Percentiles rank a stretch among this genome's conserved stretches.
These are phyloP conservation scores for Trochalopteron elliotii DNA, from an alignment of 2,113 vertebrate genomes.

Conservation along the genomic window DNA sequence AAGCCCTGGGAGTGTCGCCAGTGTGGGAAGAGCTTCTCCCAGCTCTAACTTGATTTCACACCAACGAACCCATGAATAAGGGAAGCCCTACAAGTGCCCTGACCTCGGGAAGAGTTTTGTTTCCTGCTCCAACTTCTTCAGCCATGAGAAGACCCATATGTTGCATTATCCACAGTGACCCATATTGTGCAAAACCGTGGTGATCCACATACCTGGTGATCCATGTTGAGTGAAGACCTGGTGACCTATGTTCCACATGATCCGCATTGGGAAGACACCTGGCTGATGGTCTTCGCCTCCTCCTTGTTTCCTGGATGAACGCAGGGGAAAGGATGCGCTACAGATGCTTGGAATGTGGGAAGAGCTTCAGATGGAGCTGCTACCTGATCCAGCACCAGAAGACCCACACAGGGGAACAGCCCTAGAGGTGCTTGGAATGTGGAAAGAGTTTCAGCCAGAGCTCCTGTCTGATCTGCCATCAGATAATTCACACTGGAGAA, in stretches of 20 bases:
- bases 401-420: background rate
- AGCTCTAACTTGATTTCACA: background rate
- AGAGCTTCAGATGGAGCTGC: background rate
- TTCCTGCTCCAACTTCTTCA: background rate
- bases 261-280: background rate
- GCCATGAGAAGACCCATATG: background rate
- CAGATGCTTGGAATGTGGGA: background rate
- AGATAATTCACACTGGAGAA: background rate
- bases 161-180: background rate
- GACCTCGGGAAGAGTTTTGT: background rate
- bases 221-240: background rate
- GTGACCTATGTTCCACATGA: background rate
- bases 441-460: background rate
- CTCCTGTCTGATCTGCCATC: background rate
- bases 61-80: background rate
- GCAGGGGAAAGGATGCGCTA: too few relatives aligned
- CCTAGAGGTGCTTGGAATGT: background rate
- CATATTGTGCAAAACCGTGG: background rate
- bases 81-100: background rate
- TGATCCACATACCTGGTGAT: background rate
- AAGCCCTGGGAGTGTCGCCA: rapidly evolving
- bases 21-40: background rate
- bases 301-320: background rate
- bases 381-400: background rate
- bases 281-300: background rate